Conservation (phyloP, 2,113 vertebrate genomes). For the Sinocyclocheilus maitianheensis region DNA sequence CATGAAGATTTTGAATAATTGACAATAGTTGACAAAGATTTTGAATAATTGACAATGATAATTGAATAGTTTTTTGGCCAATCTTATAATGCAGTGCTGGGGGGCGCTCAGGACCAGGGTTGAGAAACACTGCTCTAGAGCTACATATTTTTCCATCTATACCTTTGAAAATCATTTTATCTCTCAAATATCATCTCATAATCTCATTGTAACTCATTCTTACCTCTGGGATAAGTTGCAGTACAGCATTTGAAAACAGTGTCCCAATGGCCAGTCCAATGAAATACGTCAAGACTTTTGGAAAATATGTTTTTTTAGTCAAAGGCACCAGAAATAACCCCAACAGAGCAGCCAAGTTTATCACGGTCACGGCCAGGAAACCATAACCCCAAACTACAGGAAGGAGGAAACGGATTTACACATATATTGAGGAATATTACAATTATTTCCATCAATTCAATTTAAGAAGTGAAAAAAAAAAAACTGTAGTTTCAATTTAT, state of each 20-base stretch:
- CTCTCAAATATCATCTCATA: background rate
- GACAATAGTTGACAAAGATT: too few species aligned
- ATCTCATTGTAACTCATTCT: slow-evolving; percentile 51
- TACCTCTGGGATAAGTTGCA: slow-evolving; percentile 98
- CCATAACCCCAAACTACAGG: slow-evolving; percentile 93
- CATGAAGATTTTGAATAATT: too few species aligned
- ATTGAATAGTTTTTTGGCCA: too few species aligned
- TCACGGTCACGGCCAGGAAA: slow-evolving; percentile 90
- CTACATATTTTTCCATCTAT: slow-evolving; percentile 50
- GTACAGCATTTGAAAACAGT: slow-evolving; percentile 95
- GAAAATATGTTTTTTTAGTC: slow-evolving; percentile 92
- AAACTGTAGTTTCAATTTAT: background rate
- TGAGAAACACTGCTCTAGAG: background rate
- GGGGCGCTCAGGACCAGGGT: too few species aligned
- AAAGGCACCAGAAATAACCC: slow-evolving; percentile 90
- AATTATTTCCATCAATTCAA: background rate
- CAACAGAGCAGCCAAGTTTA: slow-evolving; percentile 90
- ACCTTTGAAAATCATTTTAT: background rate
- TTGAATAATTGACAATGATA: too few species aligned
- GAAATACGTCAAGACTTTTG: slow-evolving; percentile 94
- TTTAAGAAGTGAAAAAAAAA: background rate
- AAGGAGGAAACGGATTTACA: slow-evolving; percentile 21
- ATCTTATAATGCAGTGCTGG: too few species aligned
- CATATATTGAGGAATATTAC: background rate
- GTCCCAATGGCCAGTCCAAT: slow-evolving; percentile 94